Evolutionary conservation across 1,140 invertebrate genomes (phyloP), one percentile per base, ranked within the genome.

Genomic region (Drosophila hydei): DNA sequence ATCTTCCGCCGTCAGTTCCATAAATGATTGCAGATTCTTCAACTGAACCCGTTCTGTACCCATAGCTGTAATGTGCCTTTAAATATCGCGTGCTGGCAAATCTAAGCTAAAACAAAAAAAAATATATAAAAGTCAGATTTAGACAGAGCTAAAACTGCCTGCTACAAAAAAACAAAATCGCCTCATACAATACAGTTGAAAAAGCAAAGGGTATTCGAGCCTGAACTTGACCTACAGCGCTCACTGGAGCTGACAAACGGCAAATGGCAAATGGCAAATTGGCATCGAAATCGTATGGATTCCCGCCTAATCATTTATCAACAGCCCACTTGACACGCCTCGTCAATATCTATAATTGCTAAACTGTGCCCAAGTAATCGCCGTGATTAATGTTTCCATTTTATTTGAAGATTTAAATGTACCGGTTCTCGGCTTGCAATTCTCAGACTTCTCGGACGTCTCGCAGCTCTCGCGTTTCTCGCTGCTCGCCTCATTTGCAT

Each of bases 331-430:
- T 68, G 75, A 75, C 71, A 75, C 81, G 74, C 81, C 81, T 75
- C 72, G 69, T 87, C 77, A 77, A 87, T 87, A 75, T 63, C 38
- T 68, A 81, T 84, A 84, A 84, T 84, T 79, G 80, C 77, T 83
- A 85, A 84, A 67, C 67, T 60, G 63, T 68, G 63, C 40, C 55
- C 64, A 68, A 61, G 54, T 85, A 76, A 79, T 59, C 38, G 36
- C 45, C 38, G 59, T 85, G 81, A 85, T 85, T 85, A 85, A 85
- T 85, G 83, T 75, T 75, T 42, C 4, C 16, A 4, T 18, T 42
- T 40, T 40, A 14, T 40, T 68, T 42, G 18, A 52, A 47, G 45
- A 75, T 60, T 60, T 60, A 33, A 43, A 38, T 48, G 16, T 23
- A 25, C 60, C 19, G 48, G 48, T 27, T 62, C 58, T 63, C 30